Conservation (phyloP, 2,113 vertebrate species). For the Sinocyclocheilus rhinocerous region DNA sequence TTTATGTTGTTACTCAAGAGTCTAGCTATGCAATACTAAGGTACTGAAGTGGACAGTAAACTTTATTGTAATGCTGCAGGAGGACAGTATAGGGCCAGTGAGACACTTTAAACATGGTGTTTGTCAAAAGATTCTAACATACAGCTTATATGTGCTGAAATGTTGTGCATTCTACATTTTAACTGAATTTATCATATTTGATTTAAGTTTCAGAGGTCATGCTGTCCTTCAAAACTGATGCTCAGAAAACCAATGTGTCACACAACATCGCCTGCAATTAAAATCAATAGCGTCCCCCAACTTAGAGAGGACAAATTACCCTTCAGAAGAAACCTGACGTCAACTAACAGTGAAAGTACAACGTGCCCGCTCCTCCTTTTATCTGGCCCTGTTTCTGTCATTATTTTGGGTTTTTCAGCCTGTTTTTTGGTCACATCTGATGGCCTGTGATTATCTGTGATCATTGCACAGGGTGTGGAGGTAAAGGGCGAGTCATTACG, state of each 20-base stretch:
- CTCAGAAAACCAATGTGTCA: background rate
- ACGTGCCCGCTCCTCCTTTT: background rate
- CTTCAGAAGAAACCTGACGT: background rate
- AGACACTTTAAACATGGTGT: background rate
- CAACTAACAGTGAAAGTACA: background rate
- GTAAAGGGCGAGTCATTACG: slow-evolving; percentile 83
- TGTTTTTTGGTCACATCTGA: slow-evolving; percentile 25
- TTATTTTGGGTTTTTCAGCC: slow-evolving; percentile 25
- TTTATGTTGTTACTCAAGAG: background rate
- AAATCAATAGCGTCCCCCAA: background rate
- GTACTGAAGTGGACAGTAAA: background rate
- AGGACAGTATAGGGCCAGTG: background rate
- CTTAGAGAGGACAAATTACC: background rate
- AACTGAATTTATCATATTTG: background rate
- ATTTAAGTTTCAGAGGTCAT: background rate
- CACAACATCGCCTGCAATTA: background rate
- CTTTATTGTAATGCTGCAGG: background rate
- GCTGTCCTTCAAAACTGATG: background rate
- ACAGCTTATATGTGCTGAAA: background rate
- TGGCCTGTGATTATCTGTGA: slow-evolving; percentile 73
- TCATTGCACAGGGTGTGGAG: slow-evolving; percentile 80
- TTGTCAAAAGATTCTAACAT: background rate
- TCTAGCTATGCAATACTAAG: background rate
- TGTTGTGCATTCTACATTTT: background rate
- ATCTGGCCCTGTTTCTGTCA: background rate